Percentiles rank a stretch among this genome's conserved stretches.
Evolutionary conservation across 2,797 vertebrate species (phyloP).

Genomic region (Helarctos malayanus): DNA sequence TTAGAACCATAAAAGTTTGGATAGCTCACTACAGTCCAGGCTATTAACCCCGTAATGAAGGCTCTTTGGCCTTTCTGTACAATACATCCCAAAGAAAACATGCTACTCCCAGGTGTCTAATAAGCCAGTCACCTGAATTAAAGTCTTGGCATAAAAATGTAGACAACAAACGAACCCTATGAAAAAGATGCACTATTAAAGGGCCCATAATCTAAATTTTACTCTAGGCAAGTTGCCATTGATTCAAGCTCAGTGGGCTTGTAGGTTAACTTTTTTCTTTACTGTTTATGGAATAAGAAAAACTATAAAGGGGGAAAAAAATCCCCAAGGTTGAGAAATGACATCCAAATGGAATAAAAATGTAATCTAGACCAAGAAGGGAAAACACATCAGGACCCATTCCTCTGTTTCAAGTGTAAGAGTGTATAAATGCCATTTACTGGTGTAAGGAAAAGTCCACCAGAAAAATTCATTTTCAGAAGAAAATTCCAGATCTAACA

Average conservation of each 20-base stretch:
- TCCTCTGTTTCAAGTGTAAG: neutral
- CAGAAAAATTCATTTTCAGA: neutral
- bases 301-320: neutral
- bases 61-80: neutral
- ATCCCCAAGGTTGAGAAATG: constrained; percentile 42
- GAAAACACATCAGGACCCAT: neutral
- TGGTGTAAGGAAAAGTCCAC: neutral
- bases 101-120: neutral
- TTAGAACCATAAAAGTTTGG: neutral
- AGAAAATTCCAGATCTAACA: constrained; percentile 59
- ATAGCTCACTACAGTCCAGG: neutral
- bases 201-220: neutral
- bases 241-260: neutral
- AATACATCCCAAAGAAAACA: neutral
- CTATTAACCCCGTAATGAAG: neutral
- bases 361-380: neutral
- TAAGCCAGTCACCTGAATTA: neutral
- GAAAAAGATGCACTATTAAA: neutral
- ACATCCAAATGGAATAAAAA: constrained; percentile 1
- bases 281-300: constrained; percentile 39
- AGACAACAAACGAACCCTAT: neutral
- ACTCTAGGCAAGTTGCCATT: neutral
- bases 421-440: neutral
- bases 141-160: neutral
- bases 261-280: constrained; percentile 4